Conservation (phyloP, 2,113 vertebrate species). For the Gallinago undulata region DNA sequence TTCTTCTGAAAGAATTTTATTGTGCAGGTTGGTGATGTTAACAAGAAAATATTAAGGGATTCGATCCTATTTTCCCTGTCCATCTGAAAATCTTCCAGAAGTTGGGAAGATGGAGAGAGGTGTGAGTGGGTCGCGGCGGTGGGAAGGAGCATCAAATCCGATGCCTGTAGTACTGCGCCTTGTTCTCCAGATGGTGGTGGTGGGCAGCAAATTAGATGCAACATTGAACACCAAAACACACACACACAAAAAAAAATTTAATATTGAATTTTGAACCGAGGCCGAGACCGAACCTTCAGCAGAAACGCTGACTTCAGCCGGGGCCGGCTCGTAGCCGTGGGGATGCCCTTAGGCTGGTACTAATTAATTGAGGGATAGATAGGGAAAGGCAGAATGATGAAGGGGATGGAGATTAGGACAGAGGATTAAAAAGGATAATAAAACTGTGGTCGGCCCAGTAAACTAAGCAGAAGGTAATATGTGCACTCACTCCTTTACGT, state of each 20-base stretch:
- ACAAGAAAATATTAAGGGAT: neutral
- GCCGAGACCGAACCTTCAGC: neutral
- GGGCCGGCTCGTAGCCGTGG: fast-evolving
- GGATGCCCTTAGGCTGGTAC: neutral
- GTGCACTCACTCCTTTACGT: neutral
- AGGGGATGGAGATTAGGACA: neutral
- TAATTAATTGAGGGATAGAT: neutral
- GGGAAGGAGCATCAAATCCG: neutral
- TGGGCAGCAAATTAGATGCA: neutral
- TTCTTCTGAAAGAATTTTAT: neutral
- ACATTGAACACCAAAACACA: fast-evolving
- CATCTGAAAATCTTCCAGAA: neutral
- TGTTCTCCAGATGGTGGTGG: conserved; percentile 35
- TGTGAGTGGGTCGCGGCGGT: fast-evolving
- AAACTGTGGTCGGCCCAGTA: neutral
- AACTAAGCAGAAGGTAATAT: neutral
- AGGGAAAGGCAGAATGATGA: neutral
- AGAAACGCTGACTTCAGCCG: neutral
- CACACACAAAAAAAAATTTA: neutral
- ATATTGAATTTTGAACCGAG: neutral
- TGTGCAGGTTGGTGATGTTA: neutral
- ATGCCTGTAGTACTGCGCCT: neutral
- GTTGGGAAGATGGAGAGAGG: fast-evolving
- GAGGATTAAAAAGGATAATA: neutral
- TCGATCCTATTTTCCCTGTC: neutral